A percentile compares a stretch with the other conserved stretches of the same genome.
Conservation (phyloP, 1,140 invertebrate species). For the Anadara kagoshimensis region DNA sequence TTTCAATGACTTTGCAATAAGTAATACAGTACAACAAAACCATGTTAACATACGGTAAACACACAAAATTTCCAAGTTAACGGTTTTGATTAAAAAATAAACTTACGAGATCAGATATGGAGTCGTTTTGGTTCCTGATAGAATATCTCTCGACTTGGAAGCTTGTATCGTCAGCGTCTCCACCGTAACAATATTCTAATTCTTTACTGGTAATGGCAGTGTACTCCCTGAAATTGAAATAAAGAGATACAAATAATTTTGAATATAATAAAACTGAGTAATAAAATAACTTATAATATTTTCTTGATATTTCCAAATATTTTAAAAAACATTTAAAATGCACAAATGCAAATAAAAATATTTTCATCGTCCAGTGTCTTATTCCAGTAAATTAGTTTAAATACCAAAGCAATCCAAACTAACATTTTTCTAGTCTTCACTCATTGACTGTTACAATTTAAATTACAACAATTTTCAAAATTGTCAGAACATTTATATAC, state of each 20-base stretch:
- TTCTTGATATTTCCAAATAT: not conserved
- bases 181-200: slow-evolving; percentile 56
- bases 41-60: too few relatives aligned
- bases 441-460: too few relatives aligned
- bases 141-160: slow-evolving; percentile 58
- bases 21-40: too few relatives aligned
- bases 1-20: too few relatives aligned
- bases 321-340: not conserved
- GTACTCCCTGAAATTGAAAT: slow-evolving; percentile 51
- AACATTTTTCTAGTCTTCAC: not conserved
- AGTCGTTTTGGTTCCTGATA: slow-evolving; percentile 41
- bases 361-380: not conserved
- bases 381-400: not conserved
- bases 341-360: not conserved
- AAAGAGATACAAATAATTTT: not conserved
- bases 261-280: not conserved
- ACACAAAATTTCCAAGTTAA: too few relatives aligned
- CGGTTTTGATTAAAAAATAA: not conserved
- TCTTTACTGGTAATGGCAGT: slow-evolving; percentile 53
- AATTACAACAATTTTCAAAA: too few relatives aligned
- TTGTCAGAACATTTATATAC: too few relatives aligned
- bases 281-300: not conserved
- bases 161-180: slow-evolving; percentile 46
- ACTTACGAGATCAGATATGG: slow-evolving; percentile 52
- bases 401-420: not conserved